Evolutionary conservation across 1,140 invertebrate species (phyloP).

Genomic region (Drosophila mayri): DNA sequence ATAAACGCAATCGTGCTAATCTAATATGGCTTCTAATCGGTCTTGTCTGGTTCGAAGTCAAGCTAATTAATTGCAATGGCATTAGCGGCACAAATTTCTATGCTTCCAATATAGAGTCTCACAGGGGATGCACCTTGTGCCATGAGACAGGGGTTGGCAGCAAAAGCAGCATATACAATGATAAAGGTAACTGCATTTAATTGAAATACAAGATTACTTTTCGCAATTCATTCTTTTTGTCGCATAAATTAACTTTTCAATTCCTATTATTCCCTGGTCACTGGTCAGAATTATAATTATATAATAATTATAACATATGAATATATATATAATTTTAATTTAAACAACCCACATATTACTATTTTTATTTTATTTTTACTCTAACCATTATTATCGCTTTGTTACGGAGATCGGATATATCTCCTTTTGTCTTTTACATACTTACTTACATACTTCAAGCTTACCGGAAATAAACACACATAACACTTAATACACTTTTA

Average conservation of each 20-base stretch:
- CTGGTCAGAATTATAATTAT: no score
- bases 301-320: no score
- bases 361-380: no score
- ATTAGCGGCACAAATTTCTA: slow-evolving; percentile 51
- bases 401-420: neutral
- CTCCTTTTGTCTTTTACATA: neutral
- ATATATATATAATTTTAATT: no score
- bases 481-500: slow-evolving; percentile 71
- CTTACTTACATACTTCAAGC: no score
- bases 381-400: no score
- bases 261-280: neutral
- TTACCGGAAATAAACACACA: neutral
- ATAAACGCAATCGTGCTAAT: slow-evolving; percentile 67
- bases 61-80: slow-evolving; percentile 73
- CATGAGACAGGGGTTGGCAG: slow-evolving; percentile 43
- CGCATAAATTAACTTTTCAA: no score
- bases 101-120: slow-evolving; percentile 55
- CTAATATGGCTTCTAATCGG: slow-evolving; percentile 80
- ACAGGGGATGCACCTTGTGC: slow-evolving; percentile 65
- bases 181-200: slow-evolving; percentile 48
- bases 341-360: no score
- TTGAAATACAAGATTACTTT: no score
- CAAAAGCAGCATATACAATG: slow-evolving; percentile 46
- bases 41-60: slow-evolving; percentile 77
- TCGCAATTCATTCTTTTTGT: no score